Evolutionary conservation across 2,113 vertebrate genomes (phyloP), one percentile per base, ranked within the genome.

Genomic region (Pelvicachromis taeniatus): DNA sequence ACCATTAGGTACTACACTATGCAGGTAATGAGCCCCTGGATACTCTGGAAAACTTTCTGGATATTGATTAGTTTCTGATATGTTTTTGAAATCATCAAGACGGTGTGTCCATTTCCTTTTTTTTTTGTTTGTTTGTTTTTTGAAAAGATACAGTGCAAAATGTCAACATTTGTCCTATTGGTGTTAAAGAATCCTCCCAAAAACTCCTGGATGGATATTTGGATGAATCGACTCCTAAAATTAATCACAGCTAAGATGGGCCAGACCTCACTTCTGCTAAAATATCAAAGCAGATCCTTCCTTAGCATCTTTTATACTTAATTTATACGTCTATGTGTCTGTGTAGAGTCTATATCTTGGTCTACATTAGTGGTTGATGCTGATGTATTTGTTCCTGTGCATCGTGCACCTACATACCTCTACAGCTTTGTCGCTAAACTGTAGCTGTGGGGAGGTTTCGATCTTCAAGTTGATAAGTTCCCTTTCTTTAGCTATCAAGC

Each of bases 21-120:
- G 45, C 45, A 48, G 45, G 45, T 5, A 48, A 13, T 48, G 45
- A 48, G 45, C 45, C 45, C 4, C 5, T 48, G 45, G 14, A 48
- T 48, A 38, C 35, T 38, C 45, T 14, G 5, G 12, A 48, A 13
- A 14, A 16, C 5, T 16, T 6, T 48, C 5, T 48, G 45, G 45
- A 48, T 48, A 2, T 16, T 48, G 35, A 68, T 23, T 26, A 23
- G 42, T 68, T 65, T 42, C 33, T 63, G 19, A 68, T 68, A 68
- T 42, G 12, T 23, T 68, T 38, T 42, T 26, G 7, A 68, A 68
- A 21, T 21, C 7, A 68, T 68, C 35, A 68, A 68, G 38, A 68
- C 3, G 1, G 0, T 26, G n/a, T 68, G 21, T 70, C 21, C 13
- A 23, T n/a, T 23, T 70, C 6, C 6, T 48, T 14, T 45, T 5